Evolutionary conservation across 2,888 invertebrate species (phyloP), one percentile per base, ranked within the genome.

Genomic region (Zhengitettix transpicula): DNA sequence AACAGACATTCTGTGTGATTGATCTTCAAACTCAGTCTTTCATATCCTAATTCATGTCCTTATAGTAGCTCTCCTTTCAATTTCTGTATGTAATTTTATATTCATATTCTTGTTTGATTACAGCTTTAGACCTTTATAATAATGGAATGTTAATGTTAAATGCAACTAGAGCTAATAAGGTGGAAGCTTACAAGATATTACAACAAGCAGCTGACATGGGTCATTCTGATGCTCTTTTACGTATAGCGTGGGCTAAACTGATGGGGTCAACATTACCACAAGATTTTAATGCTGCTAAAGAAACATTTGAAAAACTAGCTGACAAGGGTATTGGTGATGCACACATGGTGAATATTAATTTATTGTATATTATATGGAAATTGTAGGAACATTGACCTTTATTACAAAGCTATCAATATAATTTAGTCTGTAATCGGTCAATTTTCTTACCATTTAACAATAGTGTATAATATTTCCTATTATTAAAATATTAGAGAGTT

Each of bases 161-260:
- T 65, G 85, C 87, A 40, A 85, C 87, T 0, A 76, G 78, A 56
- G 81, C 85, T 0, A 85, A 89, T 69, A 82, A 87, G 62, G 76
- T 78, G 1, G 81, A 81, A 57, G 91, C 90, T 0, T 90, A 89
- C 67, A 78, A 83, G 47, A 75, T 90, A 58, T 77, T 98, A 42
- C 79, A 84, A 52, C 79, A 84, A 65, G 90, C 97, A 0, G 88
- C 94, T 0, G 82, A 84, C 53, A 76, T 84, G 60, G 92, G 92
- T 52, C 91, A 95, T 71, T 72, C 76, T 0, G 84, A 87, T 56
- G 91, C 97, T 0, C 81, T 84, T 71, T 88, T 92, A 62, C 80
- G 87, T 70, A 73, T 96, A 9, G 95, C 94, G 0, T 94, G 95
- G 89, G 89, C 88, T 0, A 81, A 87, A 67, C 73, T 98, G 9